Evolutionary conservation across 2,797 vertebrate genomes (phyloP).

Genomic region (Gallinago stenura): DNA sequence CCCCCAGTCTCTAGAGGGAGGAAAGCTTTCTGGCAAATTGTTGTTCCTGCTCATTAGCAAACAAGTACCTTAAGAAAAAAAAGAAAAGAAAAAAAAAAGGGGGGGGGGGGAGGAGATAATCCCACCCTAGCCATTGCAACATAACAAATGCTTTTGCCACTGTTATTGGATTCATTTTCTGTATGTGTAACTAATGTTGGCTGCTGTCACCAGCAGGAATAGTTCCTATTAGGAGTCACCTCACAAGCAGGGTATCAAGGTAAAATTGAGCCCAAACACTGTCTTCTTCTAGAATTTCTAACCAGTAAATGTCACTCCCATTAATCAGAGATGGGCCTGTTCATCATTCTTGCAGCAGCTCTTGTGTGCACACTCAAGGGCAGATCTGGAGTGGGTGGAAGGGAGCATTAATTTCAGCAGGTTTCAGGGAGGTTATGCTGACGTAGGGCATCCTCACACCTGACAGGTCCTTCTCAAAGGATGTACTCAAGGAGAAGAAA

Average conservation of each 20-base stretch:
- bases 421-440: conserved; percentile 7
- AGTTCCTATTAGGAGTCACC: not conserved
- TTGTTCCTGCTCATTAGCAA: conserved; percentile 3
- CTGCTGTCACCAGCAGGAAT: not conserved
- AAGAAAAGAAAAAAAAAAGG: no score
- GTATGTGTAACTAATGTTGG: not conserved
- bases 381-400: not conserved
- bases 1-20: not conserved
- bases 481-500: not conserved
- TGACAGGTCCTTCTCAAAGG: not conserved
- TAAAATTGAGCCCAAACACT: not conserved
- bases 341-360: conserved; percentile 10
- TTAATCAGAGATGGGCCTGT: not conserved
- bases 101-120: not conserved
- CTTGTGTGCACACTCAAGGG: not conserved
- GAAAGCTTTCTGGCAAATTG: not conserved
- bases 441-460: not conserved
- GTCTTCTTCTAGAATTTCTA: not conserved
- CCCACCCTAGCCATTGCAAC: not conserved
- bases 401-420: not conserved
- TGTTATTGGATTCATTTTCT: not conserved
- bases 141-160: conserved; percentile 15
- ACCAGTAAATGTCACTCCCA: not conserved
- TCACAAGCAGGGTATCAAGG: not conserved
- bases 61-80: not conserved